Percentiles rank a stretch among this genome's conserved stretches.
These are phyloP conservation scores for Aepyceros melampus DNA, from an alignment of 2,113 vertebrate genomes.

Conservation along the genomic window DNA sequence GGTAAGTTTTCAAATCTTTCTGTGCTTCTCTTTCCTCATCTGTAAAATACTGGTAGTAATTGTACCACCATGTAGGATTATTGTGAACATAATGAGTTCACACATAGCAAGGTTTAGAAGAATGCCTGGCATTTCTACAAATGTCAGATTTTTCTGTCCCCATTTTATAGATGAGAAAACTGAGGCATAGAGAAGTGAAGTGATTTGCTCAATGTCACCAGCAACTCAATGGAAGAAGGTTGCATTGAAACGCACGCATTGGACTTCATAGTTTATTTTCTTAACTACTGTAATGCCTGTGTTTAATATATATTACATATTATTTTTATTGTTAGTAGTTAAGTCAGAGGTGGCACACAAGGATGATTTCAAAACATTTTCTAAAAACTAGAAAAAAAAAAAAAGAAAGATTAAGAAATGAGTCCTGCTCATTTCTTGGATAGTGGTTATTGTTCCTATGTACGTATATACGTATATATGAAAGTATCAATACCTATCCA, in stretches of 20 bases:
- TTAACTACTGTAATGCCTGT: not conserved
- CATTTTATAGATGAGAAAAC: not conserved
- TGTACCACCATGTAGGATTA: rapidly evolving
- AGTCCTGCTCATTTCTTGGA: not conserved
- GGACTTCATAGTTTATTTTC: not conserved
- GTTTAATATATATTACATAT: not conserved
- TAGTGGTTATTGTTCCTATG: not conserved
- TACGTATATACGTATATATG: not conserved
- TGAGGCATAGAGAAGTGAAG: not conserved
- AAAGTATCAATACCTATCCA: not conserved
- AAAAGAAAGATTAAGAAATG: not conserved
- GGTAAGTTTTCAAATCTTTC: not conserved
- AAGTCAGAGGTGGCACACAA: not conserved
- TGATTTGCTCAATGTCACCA: not conserved
- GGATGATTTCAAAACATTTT: not conserved
- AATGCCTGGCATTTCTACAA: not conserved
- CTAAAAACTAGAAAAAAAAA: not conserved
- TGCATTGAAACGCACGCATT: not conserved
- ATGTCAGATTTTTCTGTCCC: not conserved
- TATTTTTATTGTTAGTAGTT: not conserved
- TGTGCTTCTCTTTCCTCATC: not conserved
- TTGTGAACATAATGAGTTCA: not conserved
- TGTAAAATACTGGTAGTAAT: not conserved
- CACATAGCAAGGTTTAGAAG: not conserved
- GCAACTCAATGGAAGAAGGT: not conserved